These are phyloP conservation scores for Pteria penguin DNA, from an alignment of 2,888 invertebrate species.

Conservation along the genomic window DNA sequence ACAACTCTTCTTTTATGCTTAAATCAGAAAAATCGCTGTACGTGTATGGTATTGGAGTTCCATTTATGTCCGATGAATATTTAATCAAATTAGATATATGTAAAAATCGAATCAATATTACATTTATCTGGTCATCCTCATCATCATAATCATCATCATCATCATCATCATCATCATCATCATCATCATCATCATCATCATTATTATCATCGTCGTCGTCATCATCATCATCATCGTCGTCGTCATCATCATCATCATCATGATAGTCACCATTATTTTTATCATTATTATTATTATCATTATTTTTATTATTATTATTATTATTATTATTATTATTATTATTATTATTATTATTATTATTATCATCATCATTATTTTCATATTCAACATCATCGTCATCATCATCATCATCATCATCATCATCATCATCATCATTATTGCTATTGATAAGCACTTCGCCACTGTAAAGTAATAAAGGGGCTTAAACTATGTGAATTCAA, in stretches of 20 bases:
- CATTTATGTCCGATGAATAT: no score
- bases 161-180: conserved; percentile 8
- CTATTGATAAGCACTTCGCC: no score
- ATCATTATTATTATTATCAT: neutral
- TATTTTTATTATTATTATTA: neutral
- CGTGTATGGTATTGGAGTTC: no score
- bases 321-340: neutral
- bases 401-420: conserved; percentile 14
- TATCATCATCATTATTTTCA: conserved; percentile 1
- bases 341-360: neutral
- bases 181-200: neutral
- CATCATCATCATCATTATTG: neutral
- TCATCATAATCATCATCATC: conserved; percentile 5
- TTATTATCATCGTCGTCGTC: neutral
- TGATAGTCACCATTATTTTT: neutral
- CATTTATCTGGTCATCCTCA: conserved; percentile 1
- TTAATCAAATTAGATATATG: no score
- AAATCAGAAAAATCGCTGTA: no score
- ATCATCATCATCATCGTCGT: neutral
- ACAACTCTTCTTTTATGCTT: no score
- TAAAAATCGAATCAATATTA: neutral
- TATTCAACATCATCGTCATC: neutral
- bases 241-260: neutral
- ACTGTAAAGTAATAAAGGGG: no score
- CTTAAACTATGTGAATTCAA: no score